Evolutionary conservation across 2,888 invertebrate genomes (phyloP).

Genomic region (Agrotis puta): DNA sequence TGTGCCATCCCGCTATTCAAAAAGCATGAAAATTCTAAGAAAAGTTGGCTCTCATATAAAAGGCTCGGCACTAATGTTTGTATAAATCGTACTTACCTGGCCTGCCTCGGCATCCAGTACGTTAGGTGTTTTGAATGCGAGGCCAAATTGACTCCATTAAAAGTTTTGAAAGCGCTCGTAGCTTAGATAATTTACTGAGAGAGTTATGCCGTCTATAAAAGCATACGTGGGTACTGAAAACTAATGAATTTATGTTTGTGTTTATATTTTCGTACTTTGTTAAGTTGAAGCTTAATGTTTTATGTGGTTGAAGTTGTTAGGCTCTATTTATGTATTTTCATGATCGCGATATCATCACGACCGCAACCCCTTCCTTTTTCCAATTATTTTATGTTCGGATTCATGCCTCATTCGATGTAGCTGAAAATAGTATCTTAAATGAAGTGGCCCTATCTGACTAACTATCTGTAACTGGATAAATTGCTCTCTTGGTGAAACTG

Average conservation of each 20-base stretch:
- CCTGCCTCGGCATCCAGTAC: conserved; percentile 75
- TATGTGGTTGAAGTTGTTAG: conserved; percentile 33
- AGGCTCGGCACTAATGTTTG: conserved; percentile 81
- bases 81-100: conserved; percentile 84
- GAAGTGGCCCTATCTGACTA: background rate
- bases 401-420: no score
- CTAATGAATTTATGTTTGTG: conserved; percentile 84
- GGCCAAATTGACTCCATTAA: conserved; percentile 90
- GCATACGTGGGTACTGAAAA: conserved; percentile 83
- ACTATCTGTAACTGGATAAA: background rate
- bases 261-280: conserved; percentile 74
- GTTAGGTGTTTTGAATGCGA: conserved; percentile 88
- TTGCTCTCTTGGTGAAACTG: background rate
- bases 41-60: conserved; percentile 73
- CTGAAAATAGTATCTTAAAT: background rate
- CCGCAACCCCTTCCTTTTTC: background rate
- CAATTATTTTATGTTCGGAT: background rate
- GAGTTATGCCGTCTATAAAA: conserved; percentile 87
- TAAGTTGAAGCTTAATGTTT: conserved; percentile 66
- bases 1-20: conserved; percentile 62
- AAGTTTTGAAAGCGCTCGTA: conserved; percentile 89
- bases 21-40: conserved; percentile 68
- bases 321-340: background rate
- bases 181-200: conserved; percentile 89
- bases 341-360: background rate